phyloP scores from a whole-genome alignment of 2,113 vertebrate genomes.

The Chamaetylas fuelleborni region DNA sequence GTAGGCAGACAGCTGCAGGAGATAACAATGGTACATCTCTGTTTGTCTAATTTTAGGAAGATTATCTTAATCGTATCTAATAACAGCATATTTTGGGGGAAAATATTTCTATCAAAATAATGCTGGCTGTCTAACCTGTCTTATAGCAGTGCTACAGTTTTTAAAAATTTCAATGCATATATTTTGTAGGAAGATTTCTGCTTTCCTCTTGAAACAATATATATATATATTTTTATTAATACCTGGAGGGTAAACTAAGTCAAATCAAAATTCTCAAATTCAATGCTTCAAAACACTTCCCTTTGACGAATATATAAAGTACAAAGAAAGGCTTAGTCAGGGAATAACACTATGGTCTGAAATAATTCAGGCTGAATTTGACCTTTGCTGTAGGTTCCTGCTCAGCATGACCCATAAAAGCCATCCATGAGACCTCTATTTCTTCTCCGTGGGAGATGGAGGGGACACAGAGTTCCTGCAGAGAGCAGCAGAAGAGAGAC shows the following conservation, averaged over 20 bases:
- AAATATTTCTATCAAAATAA: not conserved
- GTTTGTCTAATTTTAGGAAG: slow-evolving; percentile 13
- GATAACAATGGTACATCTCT: not conserved
- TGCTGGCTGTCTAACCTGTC: not conserved
- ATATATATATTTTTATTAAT: not conserved
- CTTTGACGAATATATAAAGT: not conserved
- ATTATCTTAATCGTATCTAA: not conserved
- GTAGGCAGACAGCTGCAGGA: not conserved
- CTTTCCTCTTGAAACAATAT: not conserved
- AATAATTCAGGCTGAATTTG: not conserved
- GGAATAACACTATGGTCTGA: not conserved
- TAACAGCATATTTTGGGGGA: not conserved
- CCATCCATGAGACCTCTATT: not conserved
- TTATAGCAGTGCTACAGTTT: fast-evolving
- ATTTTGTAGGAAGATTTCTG: not conserved
- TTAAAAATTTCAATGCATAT: not conserved
- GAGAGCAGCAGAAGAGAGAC: not conserved
- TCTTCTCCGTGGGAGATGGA: not conserved
- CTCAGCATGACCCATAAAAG: not conserved
- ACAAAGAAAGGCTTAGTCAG: not conserved
- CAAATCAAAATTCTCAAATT: not conserved
- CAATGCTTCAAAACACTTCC: not conserved
- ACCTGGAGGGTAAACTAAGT: not conserved
- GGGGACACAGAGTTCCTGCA: not conserved
- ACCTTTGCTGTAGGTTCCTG: not conserved